phyloP scores from a whole-genome alignment of 2,888 invertebrate genomes.

The Caradrina kadenii region DNA sequence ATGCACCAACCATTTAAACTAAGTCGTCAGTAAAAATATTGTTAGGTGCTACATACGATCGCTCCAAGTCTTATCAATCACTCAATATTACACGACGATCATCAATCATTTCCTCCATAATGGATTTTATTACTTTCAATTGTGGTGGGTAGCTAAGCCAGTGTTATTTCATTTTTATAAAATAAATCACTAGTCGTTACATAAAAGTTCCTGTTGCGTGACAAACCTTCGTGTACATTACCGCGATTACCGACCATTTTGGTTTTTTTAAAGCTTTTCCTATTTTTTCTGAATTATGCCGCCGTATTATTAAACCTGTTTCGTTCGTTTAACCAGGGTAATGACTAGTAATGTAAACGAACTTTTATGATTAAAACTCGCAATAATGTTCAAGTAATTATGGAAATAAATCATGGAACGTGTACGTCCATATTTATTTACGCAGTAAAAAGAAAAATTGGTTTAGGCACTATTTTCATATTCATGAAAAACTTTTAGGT shows the following conservation, averaged over 20 bases:
- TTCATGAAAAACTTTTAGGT: conserved; percentile 3
- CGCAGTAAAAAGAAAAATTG: conserved; percentile 5
- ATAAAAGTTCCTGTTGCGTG: conserved; percentile 70
- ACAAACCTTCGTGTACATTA: conserved; percentile 70
- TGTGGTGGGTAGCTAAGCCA: conserved; percentile 34
- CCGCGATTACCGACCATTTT: conserved; percentile 65
- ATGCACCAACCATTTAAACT: conserved; percentile 10
- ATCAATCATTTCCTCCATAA: conserved; percentile 53
- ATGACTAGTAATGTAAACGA: conserved; percentile 54
- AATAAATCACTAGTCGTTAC: conserved; percentile 55
- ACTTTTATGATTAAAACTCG: conserved; percentile 34
- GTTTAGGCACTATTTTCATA: background rate
- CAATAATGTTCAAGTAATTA: conserved; percentile 43
- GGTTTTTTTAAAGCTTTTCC: conserved; percentile 45
- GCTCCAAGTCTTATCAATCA: conserved; percentile 48
- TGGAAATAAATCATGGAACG: conserved; percentile 34
- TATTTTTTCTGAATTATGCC: conserved; percentile 54
- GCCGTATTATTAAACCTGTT: conserved; percentile 32
- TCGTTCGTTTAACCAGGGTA: conserved; percentile 46
- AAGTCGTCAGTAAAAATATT: conserved; percentile 30
- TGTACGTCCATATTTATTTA: conserved; percentile 21
- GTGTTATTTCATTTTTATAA: conserved; percentile 50
- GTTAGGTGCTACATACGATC: conserved; percentile 20
- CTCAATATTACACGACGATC: conserved; percentile 44
- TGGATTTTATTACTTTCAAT: conserved; percentile 57